Evolutionary conservation across 1,140 invertebrate species (phyloP).

Genomic region (Eriosoma lanigerum): DNA sequence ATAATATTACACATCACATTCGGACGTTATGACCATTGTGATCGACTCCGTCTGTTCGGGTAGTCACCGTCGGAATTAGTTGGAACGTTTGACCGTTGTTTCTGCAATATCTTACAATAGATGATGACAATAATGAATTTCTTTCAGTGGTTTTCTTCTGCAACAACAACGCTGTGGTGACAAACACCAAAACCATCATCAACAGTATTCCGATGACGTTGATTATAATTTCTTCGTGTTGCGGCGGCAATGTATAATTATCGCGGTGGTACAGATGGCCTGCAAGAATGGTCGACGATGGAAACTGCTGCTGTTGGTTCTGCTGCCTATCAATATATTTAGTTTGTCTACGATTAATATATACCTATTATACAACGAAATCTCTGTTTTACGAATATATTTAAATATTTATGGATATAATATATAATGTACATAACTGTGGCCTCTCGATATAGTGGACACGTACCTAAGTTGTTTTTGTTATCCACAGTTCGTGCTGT

Average conservation of each 20-base stretch:
- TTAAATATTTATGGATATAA: no score
- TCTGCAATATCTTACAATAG: constrained; percentile 4
- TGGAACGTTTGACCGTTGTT: constrained; percentile 28
- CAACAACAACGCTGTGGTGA: neutral
- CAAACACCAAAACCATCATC: constrained; percentile 2
- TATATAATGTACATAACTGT: no score
- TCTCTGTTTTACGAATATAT: no score
- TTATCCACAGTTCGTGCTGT: no score
- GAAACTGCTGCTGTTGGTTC: neutral
- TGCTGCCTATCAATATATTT: neutral
- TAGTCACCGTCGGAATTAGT: neutral
- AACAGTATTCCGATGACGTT: constrained; percentile 7
- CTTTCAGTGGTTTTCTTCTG: neutral
- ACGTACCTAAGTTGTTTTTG: no score
- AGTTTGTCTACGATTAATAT: neutral
- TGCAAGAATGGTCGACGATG: neutral
- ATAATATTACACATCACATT: neutral
- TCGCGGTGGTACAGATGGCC: neutral
- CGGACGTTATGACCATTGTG: neutral
- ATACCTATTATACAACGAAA: neutral
- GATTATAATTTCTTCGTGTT: neutral
- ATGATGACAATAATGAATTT: neutral
- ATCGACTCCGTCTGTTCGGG: neutral
- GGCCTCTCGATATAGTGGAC: no score
- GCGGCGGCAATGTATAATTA: neutral